These are phyloP conservation scores for Pontoporia blainvillei DNA, from an alignment of 2,113 vertebrate genomes.

Conservation along the genomic window DNA sequence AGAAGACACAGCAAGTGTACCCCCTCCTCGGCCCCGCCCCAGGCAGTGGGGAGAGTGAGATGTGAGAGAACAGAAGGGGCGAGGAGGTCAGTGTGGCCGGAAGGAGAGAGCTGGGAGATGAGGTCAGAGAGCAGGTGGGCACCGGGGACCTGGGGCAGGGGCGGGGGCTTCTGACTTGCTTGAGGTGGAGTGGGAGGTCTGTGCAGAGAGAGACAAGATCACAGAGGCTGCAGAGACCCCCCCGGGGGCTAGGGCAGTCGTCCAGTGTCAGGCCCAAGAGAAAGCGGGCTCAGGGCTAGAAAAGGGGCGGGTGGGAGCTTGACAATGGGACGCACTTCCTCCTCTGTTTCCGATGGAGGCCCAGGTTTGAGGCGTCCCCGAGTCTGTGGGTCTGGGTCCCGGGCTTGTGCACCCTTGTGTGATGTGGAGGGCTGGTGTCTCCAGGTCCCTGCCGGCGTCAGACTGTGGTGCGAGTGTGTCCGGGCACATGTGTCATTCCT, in stretches of 20 bases:
- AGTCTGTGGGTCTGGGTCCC: not conserved
- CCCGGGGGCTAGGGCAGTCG: rapidly evolving
- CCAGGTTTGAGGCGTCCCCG: not conserved
- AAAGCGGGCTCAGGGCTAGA: not conserved
- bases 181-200: too few species aligned
- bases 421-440: not conserved
- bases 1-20: not conserved
- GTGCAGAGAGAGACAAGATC: not conserved
- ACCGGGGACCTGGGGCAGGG: rapidly evolving
- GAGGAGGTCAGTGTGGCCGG: not conserved
- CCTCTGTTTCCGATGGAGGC: not conserved
- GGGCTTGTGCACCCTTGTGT: too few species aligned
- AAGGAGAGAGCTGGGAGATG: not conserved
- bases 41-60: not conserved
- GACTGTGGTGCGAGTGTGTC: not conserved
- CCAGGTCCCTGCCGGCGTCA: not conserved
- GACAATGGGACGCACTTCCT: not conserved
- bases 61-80: too few species aligned
- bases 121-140: not conserved
- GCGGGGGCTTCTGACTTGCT: not conserved
- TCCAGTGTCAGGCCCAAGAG: not conserved
- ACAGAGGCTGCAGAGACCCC: not conserved
- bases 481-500: rapidly evolving
- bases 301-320: not conserved
- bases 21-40: not conserved